These are phyloP conservation scores for Macrostomum lignano DNA, from an alignment of 1,140 invertebrate species.

Conservation along the genomic window DNA sequence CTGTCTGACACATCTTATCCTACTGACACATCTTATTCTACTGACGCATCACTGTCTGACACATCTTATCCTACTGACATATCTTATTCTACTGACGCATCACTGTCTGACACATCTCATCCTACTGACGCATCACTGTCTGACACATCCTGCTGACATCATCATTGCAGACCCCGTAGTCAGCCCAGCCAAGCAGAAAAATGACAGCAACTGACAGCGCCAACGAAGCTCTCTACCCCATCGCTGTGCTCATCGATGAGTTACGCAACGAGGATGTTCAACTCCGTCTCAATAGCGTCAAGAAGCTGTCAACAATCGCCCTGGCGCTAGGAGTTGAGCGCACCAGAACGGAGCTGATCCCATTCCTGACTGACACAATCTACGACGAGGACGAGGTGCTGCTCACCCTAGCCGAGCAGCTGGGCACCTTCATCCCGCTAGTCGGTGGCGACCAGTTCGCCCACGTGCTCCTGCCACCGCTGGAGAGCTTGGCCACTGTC, in stretches of 20 bases:
- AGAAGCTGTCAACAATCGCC: conserved; percentile 91
- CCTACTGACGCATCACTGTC: too few species aligned
- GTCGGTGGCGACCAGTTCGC: conserved; percentile 86
- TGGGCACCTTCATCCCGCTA: conserved; percentile 64
- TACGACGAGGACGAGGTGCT: conserved; percentile 99
- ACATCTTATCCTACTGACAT: too few species aligned
- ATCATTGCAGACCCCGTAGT: too few species aligned
- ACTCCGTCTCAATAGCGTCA: conserved; percentile 79
- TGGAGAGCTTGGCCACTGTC: conserved; percentile 77
- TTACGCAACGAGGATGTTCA: conserved; percentile 92
- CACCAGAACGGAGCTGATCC: conserved; percentile 77
- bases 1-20: too few species aligned
- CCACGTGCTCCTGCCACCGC: conserved; percentile 64
- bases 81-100: too few species aligned
- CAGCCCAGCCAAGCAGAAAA: too few species aligned
- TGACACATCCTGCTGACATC: too few species aligned
- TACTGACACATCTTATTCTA: too few species aligned
- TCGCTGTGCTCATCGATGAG: conserved; percentile 95
- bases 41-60: too few species aligned
- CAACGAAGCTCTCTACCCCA: conserved; percentile 81
- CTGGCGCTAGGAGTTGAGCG: conserved; percentile 81
- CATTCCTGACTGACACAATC: conserved; percentile 91
- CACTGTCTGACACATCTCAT: too few species aligned
- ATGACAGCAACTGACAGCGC: too few species aligned
- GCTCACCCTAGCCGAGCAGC: conserved; percentile 78